These are phyloP conservation scores for Hozukius guyotensis DNA, from an alignment of 2,797 vertebrate genomes.

Conservation along the genomic window DNA sequence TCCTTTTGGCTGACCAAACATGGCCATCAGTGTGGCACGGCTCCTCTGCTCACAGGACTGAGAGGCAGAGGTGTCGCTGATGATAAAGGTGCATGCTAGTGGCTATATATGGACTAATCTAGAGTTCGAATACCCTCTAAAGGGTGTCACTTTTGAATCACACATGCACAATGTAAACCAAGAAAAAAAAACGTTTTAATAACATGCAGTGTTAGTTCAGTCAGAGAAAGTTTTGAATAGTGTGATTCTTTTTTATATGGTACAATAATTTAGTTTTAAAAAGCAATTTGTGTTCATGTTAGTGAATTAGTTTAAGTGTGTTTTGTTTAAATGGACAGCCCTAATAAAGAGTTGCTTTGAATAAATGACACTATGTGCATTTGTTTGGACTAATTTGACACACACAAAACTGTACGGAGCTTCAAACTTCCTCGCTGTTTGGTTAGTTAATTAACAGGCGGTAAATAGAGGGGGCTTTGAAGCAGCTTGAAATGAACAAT, in stretches of 20 bases:
- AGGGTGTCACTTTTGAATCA: conserved; percentile 30
- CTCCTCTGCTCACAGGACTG: conserved; percentile 50
- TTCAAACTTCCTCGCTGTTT: conserved; percentile 72
- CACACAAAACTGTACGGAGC: conserved; percentile 48
- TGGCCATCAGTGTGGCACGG: conserved; percentile 83
- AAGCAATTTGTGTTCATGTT: conserved; percentile 56
- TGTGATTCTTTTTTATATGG: conserved; percentile 20
- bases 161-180: conserved; percentile 40
- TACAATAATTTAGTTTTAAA: conserved; percentile 50
- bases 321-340: conserved; percentile 67
- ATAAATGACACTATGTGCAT: conserved; percentile 69
- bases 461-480: conserved; percentile 73
- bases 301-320: conserved; percentile 60
- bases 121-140: conserved; percentile 52
- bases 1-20: conserved; percentile 82
- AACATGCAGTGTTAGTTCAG: conserved; percentile 4
- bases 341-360: conserved; percentile 61
- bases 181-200: not conserved
- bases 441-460: conserved; percentile 75
- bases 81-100: conserved; percentile 75
- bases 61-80: conserved; percentile 77
- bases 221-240: conserved; percentile 6
- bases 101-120: conserved; percentile 79
- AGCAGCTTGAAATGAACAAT: conserved; percentile 75
- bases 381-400: conserved; percentile 72